These are phyloP conservation scores for Nephila pilipes DNA, from an alignment of 1,140 invertebrate species.

Conservation along the genomic window DNA sequence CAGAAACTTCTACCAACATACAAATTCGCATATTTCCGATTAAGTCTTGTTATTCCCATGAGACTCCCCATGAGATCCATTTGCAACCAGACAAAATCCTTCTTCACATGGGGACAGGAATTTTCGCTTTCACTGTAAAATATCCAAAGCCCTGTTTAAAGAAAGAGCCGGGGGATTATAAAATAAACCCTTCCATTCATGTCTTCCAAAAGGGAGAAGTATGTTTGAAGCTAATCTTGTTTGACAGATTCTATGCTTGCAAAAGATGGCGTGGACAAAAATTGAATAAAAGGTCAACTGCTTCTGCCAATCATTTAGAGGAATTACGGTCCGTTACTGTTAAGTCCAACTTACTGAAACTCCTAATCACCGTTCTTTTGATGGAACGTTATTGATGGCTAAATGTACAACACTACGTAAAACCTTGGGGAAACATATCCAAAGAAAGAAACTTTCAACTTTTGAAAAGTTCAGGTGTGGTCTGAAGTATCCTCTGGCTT, in stretches of 20 bases:
- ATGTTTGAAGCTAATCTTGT: neutral
- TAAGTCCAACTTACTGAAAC: neutral
- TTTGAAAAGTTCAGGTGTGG: too few relatives aligned
- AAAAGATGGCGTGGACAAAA: neutral
- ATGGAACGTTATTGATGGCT: too few relatives aligned
- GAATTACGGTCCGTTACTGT: neutral
- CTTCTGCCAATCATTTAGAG: neutral
- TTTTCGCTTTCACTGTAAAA: neutral
- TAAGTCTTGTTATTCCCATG: neutral
- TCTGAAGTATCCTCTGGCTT: too few relatives aligned
- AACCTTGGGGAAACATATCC: too few relatives aligned
- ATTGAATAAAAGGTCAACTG: neutral
- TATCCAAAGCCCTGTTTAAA: conserved; percentile 41
- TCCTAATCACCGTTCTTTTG: too few relatives aligned
- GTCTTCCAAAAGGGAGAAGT: neutral
- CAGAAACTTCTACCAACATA: neutral
- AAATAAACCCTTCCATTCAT: neutral
- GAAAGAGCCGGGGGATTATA: neutral
- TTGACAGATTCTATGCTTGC: neutral
- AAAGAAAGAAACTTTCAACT: too few relatives aligned
- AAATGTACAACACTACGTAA: too few relatives aligned
- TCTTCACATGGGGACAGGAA: neutral
- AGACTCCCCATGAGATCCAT: neutral
- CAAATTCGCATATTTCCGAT: neutral
- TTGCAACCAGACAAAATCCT: neutral